Conservation (phyloP, 2,113 vertebrate species). For the Pipra filicauda region DNA sequence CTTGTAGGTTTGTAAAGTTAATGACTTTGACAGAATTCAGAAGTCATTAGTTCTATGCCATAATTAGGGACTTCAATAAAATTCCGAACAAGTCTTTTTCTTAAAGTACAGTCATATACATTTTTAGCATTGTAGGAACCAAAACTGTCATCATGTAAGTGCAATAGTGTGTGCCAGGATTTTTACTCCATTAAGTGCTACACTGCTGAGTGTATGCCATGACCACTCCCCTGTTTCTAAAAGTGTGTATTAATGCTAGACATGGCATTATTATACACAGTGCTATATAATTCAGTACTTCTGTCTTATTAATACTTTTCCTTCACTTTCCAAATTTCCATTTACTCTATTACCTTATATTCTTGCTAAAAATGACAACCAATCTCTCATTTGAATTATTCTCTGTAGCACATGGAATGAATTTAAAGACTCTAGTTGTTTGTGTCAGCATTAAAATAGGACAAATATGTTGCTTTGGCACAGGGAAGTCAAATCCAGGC, state of each 20-base stretch:
- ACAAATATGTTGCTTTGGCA: conserved; percentile 46
- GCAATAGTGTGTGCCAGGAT: not conserved
- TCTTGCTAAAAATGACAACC: conserved; percentile 14
- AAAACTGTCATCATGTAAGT: not conserved
- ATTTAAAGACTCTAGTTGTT: conserved; percentile 46
- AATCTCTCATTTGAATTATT: not conserved
- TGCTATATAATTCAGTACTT: not conserved
- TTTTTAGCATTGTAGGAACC: not conserved
- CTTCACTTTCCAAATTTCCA: not conserved
- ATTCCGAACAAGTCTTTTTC: not conserved
- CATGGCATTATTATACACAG: not conserved
- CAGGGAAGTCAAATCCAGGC: not conserved
- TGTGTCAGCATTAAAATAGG: conserved; percentile 40
- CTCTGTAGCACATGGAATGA: conserved; percentile 14
- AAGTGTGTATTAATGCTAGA: not conserved
- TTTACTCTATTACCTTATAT: not conserved
- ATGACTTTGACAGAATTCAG: not conserved
- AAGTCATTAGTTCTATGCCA: not conserved
- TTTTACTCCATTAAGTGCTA: not conserved
- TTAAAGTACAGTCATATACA: not conserved
- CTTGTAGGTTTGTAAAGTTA: not conserved
- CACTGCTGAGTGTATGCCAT: not conserved
- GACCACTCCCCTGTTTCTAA: not conserved
- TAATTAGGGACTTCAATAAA: not conserved
- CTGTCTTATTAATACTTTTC: not conserved